Evolutionary conservation across 2,888 invertebrate species (phyloP), one percentile per base, ranked within the genome.

Genomic region (Mechanitis mazaeus): DNA sequence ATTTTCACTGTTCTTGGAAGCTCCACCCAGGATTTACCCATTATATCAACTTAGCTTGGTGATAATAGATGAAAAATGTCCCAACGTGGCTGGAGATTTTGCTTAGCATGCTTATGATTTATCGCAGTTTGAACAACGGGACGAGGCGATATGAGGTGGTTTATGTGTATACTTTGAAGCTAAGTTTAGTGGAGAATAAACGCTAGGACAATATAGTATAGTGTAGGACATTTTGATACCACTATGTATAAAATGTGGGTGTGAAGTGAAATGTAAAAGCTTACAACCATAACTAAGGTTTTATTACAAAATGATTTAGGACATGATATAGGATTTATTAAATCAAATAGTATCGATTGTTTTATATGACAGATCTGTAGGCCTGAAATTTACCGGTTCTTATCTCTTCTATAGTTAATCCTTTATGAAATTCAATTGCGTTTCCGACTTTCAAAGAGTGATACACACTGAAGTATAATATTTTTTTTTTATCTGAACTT

Each of bases 31-130:
- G 50, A 50, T 50, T 6, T 47, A 20, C 47, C 33, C 35, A 55
- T 55, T 38, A 35, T 55, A 55, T 55, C 38, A 55, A 55, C 55
- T 55, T 42, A 55, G 31, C 50, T 50, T 7, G 50, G 50, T 50
- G 50, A 50, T 50, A 42, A 57, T 46, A 57, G 38, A 58, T 67
- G 67, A 67, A 65, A 67, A 64, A 67, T 65, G 65, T 60, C 60
- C 45, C 56, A 56, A 53, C 58, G 55, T 58, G 55, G 60, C 58
- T 56, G 47, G 62, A 61, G 64, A 60, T 59, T 62, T 59, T 55
- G 58, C 59, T 64, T 57, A 62, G 61, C 64, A 62, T 55, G 47
- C 42, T 57, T 65, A 65, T 68, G 68, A 66, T 68, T 66, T 68
- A 66, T 68, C 59, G 59, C 45, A 58, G 60, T 58, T 58, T 57